Conservation (phyloP, 30 jellyfish, hydroid and myxozoan genomes). For the Pelagia noctiluca region DNA sequence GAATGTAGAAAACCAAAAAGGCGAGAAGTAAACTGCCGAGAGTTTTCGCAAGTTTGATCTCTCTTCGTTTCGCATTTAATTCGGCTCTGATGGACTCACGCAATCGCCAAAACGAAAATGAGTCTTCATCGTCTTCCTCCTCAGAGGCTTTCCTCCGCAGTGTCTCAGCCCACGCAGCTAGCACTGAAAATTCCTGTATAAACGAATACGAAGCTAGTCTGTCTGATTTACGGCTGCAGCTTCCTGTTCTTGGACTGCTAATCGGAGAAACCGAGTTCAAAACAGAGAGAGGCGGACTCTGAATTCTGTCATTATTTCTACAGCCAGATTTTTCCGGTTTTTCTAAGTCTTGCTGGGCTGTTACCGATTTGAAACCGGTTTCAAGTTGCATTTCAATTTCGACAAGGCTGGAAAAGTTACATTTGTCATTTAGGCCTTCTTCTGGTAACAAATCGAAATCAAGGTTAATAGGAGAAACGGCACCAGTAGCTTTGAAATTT, state of each 20-base stretch:
- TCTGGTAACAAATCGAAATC: too few species aligned
- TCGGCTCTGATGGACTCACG: constrained; percentile 16
- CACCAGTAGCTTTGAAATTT: too few species aligned
- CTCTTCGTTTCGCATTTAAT: constrained; percentile 2
- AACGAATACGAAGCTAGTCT: constrained; percentile 1
- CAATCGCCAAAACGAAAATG: not conserved
- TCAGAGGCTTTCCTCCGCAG: constrained; percentile 35
- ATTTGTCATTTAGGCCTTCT: too few species aligned
- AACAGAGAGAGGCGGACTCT: not conserved
- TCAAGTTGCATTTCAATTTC: too few species aligned
- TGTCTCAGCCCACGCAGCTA: constrained; percentile 66
- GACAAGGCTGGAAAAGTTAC: too few species aligned
- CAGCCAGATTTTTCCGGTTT: not conserved
- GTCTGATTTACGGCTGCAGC: not conserved
- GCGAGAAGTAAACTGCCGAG: constrained; percentile 44
- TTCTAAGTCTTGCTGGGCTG: not conserved
- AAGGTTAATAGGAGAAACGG: too few species aligned
- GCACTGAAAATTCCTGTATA: constrained; percentile 34
- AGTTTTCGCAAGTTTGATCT: constrained; percentile 26
- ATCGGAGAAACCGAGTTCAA: not conserved
- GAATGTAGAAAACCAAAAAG: constrained; percentile 25
- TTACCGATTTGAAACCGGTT: not conserved
- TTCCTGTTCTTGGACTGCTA: not conserved
- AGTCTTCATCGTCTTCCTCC: constrained; percentile 1
- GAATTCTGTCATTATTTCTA: not conserved